Evolutionary conservation across 2,113 vertebrate species (phyloP).

Genomic region (Microtus montanus): DNA sequence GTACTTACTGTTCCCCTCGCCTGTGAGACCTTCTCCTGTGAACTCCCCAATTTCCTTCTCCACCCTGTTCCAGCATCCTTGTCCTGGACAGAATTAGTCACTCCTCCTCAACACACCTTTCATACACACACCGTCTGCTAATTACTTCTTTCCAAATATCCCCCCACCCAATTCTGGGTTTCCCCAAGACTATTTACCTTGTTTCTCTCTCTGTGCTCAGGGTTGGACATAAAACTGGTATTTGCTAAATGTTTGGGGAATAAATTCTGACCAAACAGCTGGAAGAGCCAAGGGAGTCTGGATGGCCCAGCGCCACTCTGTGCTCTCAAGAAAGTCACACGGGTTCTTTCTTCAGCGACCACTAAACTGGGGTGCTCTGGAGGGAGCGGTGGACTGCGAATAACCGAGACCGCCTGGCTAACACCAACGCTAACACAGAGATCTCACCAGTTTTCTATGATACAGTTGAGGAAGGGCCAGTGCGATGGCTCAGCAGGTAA

Average conservation of each 20-base stretch:
- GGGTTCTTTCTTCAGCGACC: background rate
- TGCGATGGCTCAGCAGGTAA: background rate
- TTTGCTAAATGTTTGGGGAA: background rate
- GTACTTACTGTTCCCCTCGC: background rate
- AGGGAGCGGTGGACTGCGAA: background rate
- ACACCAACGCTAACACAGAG: background rate
- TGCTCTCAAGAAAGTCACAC: background rate
- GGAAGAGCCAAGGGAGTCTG: slow-evolving; percentile 24
- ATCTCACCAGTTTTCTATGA: slow-evolving; percentile 7
- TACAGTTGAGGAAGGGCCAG: background rate
- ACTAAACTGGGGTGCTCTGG: background rate
- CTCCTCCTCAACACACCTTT: slow-evolving; percentile 3
- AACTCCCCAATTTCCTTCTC: background rate
- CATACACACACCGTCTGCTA: slow-evolving; percentile 8
- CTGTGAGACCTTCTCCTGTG: slow-evolving; percentile 18
- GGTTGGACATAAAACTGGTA: background rate
- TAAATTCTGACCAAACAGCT: background rate
- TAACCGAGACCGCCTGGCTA: background rate
- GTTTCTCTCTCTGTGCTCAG: slow-evolving; percentile 25
- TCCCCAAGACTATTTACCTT: background rate
- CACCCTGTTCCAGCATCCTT: slow-evolving; percentile 17
- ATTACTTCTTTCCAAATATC: slow-evolving; percentile 55
- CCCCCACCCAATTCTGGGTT: background rate
- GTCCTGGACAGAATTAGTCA: slow-evolving; percentile 54
- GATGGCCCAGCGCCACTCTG: background rate